Percentiles rank a stretch among this genome's conserved stretches.
Evolutionary conservation across 2,113 vertebrate species (phyloP).

Genomic region (Grammomys dolichurus): DNA sequence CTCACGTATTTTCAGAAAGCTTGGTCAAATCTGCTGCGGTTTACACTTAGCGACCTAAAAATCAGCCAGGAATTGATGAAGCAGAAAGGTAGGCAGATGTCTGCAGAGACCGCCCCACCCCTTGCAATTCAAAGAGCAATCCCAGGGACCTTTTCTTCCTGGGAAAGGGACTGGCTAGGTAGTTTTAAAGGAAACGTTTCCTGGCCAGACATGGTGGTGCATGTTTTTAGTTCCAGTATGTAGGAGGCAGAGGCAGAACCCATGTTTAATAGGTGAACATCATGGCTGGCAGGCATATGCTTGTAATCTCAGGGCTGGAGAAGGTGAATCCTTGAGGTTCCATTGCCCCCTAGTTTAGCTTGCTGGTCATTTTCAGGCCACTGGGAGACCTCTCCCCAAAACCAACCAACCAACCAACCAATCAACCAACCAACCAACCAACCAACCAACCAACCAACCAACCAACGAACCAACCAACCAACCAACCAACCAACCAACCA

Average conservation of each 20-base stretch:
- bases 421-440: too few species aligned
- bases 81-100: conserved; percentile 15
- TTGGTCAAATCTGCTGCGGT: background rate
- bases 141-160: too few species aligned
- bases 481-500: background rate
- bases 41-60: background rate
- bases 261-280: background rate
- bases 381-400: background rate
- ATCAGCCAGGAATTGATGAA: conserved; percentile 37
- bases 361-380: background rate
- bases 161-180: rapidly evolving
- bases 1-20: conserved; percentile 60
- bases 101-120: background rate
- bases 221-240: background rate
- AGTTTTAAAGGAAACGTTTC: background rate
- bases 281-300: background rate
- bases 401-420: background rate
- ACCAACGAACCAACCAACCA: background rate
- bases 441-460: too few species aligned
- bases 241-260: background rate
- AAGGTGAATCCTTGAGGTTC: background rate
- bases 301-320: background rate
- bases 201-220: background rate
- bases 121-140: background rate
- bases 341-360: background rate